Evolutionary conservation across 2,113 vertebrate genomes (phyloP).

Genomic region (Galbula dea): DNA sequence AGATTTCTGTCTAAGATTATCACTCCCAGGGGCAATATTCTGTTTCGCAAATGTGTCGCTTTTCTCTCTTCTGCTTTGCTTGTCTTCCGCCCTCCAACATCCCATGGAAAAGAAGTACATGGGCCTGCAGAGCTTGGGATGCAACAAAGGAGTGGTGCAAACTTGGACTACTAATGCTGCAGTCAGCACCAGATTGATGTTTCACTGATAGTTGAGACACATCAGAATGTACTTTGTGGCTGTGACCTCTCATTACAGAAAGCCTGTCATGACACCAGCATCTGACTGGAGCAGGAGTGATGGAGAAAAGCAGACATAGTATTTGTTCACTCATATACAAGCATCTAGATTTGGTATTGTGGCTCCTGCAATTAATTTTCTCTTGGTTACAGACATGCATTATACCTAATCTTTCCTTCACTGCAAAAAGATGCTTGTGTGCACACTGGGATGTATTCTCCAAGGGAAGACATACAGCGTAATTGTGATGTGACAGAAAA

Average conservation of each 20-base stretch:
- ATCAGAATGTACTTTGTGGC: background rate
- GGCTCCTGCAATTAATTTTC: background rate
- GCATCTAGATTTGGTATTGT: background rate
- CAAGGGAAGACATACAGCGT: background rate
- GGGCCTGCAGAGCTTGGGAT: background rate
- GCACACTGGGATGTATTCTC: background rate
- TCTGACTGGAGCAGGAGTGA: background rate
- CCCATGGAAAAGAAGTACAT: background rate
- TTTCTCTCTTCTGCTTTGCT: background rate
- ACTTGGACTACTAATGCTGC: background rate
- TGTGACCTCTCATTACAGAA: background rate
- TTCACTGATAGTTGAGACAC: background rate
- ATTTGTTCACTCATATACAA: background rate
- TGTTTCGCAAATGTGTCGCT: background rate
- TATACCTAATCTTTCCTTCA: background rate
- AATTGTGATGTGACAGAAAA: background rate
- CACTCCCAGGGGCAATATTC: background rate
- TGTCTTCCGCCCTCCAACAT: background rate
- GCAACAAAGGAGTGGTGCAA: background rate
- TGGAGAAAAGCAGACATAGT: background rate
- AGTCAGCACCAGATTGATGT: background rate
- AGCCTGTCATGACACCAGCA: background rate
- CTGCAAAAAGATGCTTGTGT: background rate
- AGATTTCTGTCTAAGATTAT: background rate
- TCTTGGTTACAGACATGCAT: background rate